Percentiles rank a stretch among this genome's conserved stretches.
phyloP scores from a whole-genome alignment of 2,888 invertebrate species.

The Scotopteryx bipunctaria region DNA sequence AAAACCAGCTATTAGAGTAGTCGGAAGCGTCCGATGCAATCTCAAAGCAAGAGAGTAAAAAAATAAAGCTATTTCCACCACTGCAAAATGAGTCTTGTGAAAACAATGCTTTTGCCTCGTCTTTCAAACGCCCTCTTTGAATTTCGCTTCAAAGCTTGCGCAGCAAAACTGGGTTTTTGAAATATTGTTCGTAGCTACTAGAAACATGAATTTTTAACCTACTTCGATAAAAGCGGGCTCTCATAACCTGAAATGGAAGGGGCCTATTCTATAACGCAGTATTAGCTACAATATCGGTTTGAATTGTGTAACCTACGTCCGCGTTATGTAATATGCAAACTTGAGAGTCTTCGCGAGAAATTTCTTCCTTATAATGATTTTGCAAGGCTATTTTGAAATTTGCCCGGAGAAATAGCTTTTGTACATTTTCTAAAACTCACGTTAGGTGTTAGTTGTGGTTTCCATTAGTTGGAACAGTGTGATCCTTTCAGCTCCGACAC shows the following conservation, averaged over 20 bases:
- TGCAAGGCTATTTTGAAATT: constrained; percentile 8
- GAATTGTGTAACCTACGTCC: constrained; percentile 14
- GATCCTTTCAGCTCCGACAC: no score
- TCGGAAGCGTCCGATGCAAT: constrained; percentile 39
- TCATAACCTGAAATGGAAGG: constrained; percentile 28
- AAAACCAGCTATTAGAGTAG: not conserved
- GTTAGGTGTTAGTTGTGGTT: not conserved
- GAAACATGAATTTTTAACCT: constrained; percentile 53
- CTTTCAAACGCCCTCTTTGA: constrained; percentile 57
- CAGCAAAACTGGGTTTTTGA: constrained; percentile 52
- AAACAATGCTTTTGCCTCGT: constrained; percentile 53
- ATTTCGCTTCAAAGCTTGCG: constrained; percentile 51
- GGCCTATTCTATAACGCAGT: constrained; percentile 24
- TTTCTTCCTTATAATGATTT: constrained; percentile 8
- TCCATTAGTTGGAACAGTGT: no score
- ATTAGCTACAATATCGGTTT: constrained; percentile 33
- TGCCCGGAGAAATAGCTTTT: constrained; percentile 1
- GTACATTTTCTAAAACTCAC: constrained; percentile 7
- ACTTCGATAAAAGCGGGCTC: constrained; percentile 42
- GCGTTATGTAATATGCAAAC: constrained; percentile 11
- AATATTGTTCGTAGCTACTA: constrained; percentile 54
- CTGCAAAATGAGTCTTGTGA: constrained; percentile 54
- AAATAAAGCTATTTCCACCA: constrained; percentile 51
- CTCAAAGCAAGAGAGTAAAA: constrained; percentile 49
- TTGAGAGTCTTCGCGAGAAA: constrained; percentile 5